Evolutionary conservation across 2,797 vertebrate species (phyloP), one percentile per base, ranked within the genome.

Genomic region (Melanitta fusca): DNA sequence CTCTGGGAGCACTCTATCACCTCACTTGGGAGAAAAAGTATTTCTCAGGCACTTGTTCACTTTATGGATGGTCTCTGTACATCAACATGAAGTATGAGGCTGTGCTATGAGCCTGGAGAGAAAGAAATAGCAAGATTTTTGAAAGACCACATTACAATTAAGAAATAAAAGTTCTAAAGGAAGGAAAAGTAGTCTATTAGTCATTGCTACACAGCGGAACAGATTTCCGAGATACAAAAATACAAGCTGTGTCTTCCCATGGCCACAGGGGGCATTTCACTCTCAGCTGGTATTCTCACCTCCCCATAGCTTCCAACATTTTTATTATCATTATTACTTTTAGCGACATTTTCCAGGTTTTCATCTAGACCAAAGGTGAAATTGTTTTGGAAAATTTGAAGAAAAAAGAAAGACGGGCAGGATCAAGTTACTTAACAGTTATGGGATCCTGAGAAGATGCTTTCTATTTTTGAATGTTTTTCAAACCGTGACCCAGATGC

Each of bases 381-480:
- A 80, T 82, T 49, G 41, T 32, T 73, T 39, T 56, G 21, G 39
- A 82, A 89, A 91, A 86, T 61, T 17, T 54, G 60, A 80, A 90
- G 70, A 39, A 53, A 89, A 75, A 87, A 57, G 69, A 58, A 92
- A 85, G 49, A 41, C 24, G 65, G 49, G 64, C 20, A 65, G 61
- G 36, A 86, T 68, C 45, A 71, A 84, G 77, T 58, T 80, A 73
- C 34, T 61, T 70, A 57, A 32, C 18, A 91, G 21, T 69, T 83
- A 65, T 0, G 1, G 17, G 12, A 71, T 90, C 74, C 38, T 65
- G 34, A 79, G 82, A 94, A 88, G 73, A 79, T 60, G 18, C 69
- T 93, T 93, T 94, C 88, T 89, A 14, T 86, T 94, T 93, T 39
- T 74, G 22, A 64, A 47, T 71, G 14, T 34, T 94, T 96, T 91